A percentile compares a stretch with the other conserved stretches of the same genome.
Evolutionary conservation across 2,888 invertebrate species (phyloP).

Genomic region (Galerucella nymphaeae): DNA sequence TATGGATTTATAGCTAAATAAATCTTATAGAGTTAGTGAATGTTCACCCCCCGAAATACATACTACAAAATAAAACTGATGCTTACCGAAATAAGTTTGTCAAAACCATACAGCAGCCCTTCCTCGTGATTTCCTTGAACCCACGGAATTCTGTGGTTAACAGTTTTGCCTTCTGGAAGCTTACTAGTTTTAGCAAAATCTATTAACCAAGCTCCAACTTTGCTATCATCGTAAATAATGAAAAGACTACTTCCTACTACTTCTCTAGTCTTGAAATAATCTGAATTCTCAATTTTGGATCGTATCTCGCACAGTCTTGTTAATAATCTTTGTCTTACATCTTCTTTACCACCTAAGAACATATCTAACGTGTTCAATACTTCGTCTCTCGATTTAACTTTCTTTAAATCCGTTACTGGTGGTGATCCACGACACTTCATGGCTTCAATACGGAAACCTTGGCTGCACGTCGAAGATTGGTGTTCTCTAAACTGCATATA

Average conservation of each 20-base stretch:
- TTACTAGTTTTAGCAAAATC: conserved; percentile 94
- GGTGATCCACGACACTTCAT: conserved; percentile 86
- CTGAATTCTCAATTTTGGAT: conserved; percentile 82
- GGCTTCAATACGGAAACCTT: conserved; percentile 97
- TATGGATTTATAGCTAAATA: background rate
- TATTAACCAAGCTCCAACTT: conserved; percentile 94
- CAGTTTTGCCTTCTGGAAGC: conserved; percentile 74
- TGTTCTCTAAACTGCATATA: conserved; percentile 97
- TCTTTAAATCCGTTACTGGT: conserved; percentile 89
- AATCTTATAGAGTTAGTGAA: no score
- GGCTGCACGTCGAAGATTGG: conserved; percentile 90
- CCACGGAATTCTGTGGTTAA: conserved; percentile 88
- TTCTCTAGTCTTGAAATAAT: conserved; percentile 89
- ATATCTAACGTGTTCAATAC: conserved; percentile 78
- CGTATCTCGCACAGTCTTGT: conserved; percentile 82
- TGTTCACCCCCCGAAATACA: no score
- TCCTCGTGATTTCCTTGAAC: conserved; percentile 96
- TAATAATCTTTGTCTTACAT: conserved; percentile 76
- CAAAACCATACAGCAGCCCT: conserved; percentile 92
- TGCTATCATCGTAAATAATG: conserved; percentile 89
- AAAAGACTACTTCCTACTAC: conserved; percentile 95
- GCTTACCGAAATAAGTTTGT: conserved; percentile 84
- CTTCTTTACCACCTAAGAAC: conserved; percentile 77
- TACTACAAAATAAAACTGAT: conserved; percentile 3
- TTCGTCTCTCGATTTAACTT: conserved; percentile 81